Conservation (phyloP, 2,888 invertebrate species). For the Eupelmus urozonus region DNA sequence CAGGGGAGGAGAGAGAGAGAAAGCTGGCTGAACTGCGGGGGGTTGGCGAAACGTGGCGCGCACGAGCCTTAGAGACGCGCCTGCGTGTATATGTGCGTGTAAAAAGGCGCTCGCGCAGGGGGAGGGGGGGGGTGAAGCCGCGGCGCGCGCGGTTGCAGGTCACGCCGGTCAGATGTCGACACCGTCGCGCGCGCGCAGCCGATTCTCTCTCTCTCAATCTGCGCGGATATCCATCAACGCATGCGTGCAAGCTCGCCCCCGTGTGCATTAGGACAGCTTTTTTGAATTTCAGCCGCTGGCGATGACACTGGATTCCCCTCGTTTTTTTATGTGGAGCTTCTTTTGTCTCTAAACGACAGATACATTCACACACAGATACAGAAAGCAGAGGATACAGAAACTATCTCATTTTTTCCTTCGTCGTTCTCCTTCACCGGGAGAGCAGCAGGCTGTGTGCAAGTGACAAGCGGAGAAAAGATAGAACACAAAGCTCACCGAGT, state of each 20-base stretch:
- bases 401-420: neutral
- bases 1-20: slow-evolving; percentile 7
- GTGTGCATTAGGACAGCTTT: neutral
- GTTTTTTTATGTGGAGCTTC: neutral
- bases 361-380: too few species aligned
- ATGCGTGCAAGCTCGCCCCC: neutral
- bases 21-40: neutral
- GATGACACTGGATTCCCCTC: slow-evolving; percentile 54
- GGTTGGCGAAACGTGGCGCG: slow-evolving; percentile 6
- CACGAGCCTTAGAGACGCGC: slow-evolving; percentile 38
- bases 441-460: slow-evolving; percentile 28
- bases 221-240: neutral
- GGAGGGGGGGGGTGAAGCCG: neutral
- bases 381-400: too few species aligned
- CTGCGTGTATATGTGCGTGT: slow-evolving; percentile 4
- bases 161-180: slow-evolving; percentile 65
- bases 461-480: slow-evolving; percentile 34
- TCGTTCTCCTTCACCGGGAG: neutral
- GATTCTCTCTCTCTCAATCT: slow-evolving; percentile 16
- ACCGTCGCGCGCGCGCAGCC: slow-evolving; percentile 52
- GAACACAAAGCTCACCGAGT: too few species aligned
- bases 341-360: neutral
- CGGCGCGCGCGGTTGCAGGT: slow-evolving; percentile 60
- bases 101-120: slow-evolving; percentile 1
- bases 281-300: slow-evolving; percentile 48